Conservation (phyloP, 2,888 invertebrate genomes). For the Polydesmus complanatus region DNA sequence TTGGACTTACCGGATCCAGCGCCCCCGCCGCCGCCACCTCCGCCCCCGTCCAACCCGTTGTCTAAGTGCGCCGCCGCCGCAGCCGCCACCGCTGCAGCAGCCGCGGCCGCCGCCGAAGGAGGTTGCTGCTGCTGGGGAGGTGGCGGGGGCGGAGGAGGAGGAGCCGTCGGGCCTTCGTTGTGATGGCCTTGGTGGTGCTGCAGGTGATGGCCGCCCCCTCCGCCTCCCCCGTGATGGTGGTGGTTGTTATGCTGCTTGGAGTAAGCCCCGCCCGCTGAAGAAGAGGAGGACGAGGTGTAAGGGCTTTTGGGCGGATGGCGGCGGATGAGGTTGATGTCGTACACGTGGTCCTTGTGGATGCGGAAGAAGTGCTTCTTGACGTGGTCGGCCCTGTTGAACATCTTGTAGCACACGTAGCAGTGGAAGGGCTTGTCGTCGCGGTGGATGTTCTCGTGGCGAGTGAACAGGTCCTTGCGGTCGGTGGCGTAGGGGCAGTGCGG, state of each 20-base stretch:
- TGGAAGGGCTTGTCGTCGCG: slow-evolving; percentile 87
- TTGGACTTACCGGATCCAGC: slow-evolving; percentile 27
- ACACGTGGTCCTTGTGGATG: slow-evolving; percentile 80
- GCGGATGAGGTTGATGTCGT: slow-evolving; percentile 42
- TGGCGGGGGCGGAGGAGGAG: slow-evolving; percentile 26
- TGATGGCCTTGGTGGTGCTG: slow-evolving; percentile 29
- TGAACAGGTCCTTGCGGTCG: slow-evolving; percentile 76
- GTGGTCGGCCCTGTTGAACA: slow-evolving; percentile 86
- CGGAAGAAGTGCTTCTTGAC: slow-evolving; percentile 85
- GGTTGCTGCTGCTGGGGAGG: not conserved
- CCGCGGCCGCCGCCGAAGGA: slow-evolving; percentile 15
- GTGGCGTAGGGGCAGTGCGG: slow-evolving; percentile 80
- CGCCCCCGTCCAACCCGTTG: slow-evolving; percentile 28
- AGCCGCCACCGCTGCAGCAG: slow-evolving; percentile 5
- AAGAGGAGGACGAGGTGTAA: slow-evolving; percentile 14
- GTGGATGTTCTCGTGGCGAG: slow-evolving; percentile 84
- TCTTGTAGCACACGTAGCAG: slow-evolving; percentile 81
- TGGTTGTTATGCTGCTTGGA: not conserved
- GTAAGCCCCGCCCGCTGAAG: not conserved
- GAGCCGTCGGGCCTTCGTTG: slow-evolving; percentile 26
- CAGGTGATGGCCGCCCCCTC: not conserved
- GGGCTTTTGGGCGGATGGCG: slow-evolving; percentile 22
- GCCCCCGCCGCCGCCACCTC: slow-evolving; percentile 27
- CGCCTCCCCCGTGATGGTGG: not conserved
- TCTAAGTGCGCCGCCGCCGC: slow-evolving; percentile 25